Base-by-base conservation (phyloP, 53 echinoderm and acorn worm species). In the Pentamera pediparva region DNA sequence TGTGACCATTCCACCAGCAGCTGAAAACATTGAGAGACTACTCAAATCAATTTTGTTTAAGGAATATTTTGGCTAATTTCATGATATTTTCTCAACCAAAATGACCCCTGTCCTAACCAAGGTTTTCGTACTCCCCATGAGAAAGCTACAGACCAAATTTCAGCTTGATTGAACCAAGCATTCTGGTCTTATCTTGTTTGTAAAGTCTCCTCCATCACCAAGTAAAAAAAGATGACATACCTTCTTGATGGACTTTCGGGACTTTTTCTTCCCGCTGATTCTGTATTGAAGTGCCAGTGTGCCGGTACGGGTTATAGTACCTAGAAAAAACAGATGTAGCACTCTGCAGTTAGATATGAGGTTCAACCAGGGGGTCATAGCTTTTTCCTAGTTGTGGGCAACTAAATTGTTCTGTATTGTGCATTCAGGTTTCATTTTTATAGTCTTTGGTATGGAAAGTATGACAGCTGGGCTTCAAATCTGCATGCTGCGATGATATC, bases 261-360 rank as follows among this genome's bases (percentile, higher is more conserved):
- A 75, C 31, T 76, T 56, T 40, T 86, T 84, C 53, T 85, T 81
- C 7, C 74, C 55, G 48, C 89, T 98, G 62, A 76, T 65, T 15
- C 90, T 53, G 33, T 81, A 70, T 76, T 98, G 98, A 13, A 98
- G 69, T 18, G 98, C 98, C 40, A 98, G 65, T 5, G 98, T 98
- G 4, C 98, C 98, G 39, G 98, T 98, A 39, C 98, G 83, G 27
- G 98, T 92, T 33, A 98, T 89, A 10, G 98, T 98, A 7, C 92
- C 98, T 98, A n/a, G n/a, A n/a, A n/a, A n/a, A n/a, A n/a, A n/a
- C n/a, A n/a, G n/a, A n/a, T n/a, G n/a, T n/a, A n/a, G n/a, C 47
- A 15, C 13, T 45, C 47, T 45, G 47, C 47, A 45, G 47, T 1
- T 45, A 12, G n/a, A 15, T n/a, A n/a, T n/a, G n/a, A n/a, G n/a